Evolutionary conservation across 2,113 vertebrate genomes (phyloP), one percentile per base, ranked within the genome.

Genomic region (Larimichthys crocea): DNA sequence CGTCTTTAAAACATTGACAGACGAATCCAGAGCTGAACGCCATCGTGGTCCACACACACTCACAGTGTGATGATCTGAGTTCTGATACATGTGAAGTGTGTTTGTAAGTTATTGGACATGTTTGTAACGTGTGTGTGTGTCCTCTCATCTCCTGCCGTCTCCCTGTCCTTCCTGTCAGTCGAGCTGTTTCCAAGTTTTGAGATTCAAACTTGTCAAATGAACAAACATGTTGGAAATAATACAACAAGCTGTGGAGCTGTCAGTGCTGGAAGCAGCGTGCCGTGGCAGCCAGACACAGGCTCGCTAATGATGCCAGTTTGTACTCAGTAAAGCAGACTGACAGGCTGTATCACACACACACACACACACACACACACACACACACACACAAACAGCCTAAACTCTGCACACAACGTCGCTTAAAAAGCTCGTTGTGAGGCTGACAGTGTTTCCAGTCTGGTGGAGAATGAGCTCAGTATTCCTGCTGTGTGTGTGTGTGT

Each of bases 291-390:
- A 80, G 79, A 67, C 63, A 24, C 71, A 61, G 52, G 57, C 61
- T 46, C 48, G 15, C 80, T 87, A 87, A 87, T 86, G 85, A 89
- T 66, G 75, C 52, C 74, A 62, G 76, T 79, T 85, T 81, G 61
- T 76, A 75, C 60, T 77, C 17, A 7, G 70, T 48, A 77, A 72
- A 67, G 48, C 49, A 4, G 76, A 83, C 69, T 79, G 76, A 82
- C 77, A 73, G 74, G 56, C 48, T 44, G 29, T n/a, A 46, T 24
- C 24, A 6, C 31, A 35, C 31, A 35, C 6, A 35, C 31, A 35
- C 31, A 35, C 31, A 35, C 31, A 35, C 61, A 44, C 60, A 2
- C 67, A 20, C 52, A 53, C 48, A 44, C 52, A 53, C 73, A 61
- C 63, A 53, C 16, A 57, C 7, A 7, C 29, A 5, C 29, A 31